phyloP scores from a whole-genome alignment of 2,888 invertebrate genomes.

The Morpho achilles region DNA sequence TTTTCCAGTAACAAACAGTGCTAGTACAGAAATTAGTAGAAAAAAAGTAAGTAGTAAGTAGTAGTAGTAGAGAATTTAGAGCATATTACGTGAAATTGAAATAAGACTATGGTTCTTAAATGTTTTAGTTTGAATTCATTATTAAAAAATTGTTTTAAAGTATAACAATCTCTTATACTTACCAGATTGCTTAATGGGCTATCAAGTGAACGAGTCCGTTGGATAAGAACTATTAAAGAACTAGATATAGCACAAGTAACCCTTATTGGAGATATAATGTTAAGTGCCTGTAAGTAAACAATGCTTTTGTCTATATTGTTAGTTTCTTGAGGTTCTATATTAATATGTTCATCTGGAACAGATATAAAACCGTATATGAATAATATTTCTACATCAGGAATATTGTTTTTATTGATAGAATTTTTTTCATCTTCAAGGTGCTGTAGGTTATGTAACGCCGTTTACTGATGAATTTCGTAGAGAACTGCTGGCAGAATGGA shows the following conservation, averaged over 20 bases:
- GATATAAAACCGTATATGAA: background rate
- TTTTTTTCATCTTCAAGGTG: conserved; percentile 59
- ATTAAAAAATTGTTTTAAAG: too few relatives aligned
- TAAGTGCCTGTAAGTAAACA: conserved; percentile 76
- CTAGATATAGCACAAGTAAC: conserved; percentile 77
- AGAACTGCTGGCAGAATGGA: conserved; percentile 79
- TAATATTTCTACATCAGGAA: background rate
- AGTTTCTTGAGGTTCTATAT: too few relatives aligned
- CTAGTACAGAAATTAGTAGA: too few relatives aligned
- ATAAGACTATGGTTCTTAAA: too few relatives aligned
- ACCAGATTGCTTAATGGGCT: conserved; percentile 80
- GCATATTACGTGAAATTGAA: too few relatives aligned
- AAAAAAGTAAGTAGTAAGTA: too few relatives aligned
- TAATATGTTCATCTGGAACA: too few relatives aligned
- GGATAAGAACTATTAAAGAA: conserved; percentile 84
- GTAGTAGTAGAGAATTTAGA: too few relatives aligned
- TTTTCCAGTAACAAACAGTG: too few relatives aligned
- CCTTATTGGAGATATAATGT: conserved; percentile 85
- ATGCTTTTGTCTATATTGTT: too few relatives aligned
- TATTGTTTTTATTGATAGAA: background rate
- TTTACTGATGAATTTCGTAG: conserved; percentile 84
- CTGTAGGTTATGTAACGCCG: conserved; percentile 89
- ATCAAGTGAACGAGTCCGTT: conserved; percentile 84
- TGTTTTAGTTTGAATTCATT: too few relatives aligned
- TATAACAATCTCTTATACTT: conserved; percentile 25